Evolutionary conservation across 2,797 vertebrate genomes (phyloP).

Genomic region (Myotis pilosus): DNA sequence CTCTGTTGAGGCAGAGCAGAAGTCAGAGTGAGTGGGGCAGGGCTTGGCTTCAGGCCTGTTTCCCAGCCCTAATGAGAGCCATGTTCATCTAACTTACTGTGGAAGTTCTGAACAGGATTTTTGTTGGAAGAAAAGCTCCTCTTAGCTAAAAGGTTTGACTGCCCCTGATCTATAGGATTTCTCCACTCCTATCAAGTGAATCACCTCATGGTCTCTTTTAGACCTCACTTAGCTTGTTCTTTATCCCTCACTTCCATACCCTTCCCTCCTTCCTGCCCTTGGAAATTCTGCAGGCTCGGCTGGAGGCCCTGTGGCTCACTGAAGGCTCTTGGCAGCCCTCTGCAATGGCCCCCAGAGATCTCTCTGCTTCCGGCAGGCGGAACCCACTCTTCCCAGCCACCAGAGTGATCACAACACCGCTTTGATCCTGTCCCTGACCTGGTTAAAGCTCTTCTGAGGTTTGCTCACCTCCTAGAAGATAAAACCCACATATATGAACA

Average conservation of each 20-base stretch:
- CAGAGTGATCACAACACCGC: neutral
- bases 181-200: neutral
- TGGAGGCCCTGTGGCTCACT: neutral
- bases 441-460: neutral
- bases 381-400: neutral
- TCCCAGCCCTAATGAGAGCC: neutral
- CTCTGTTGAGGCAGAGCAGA: too few species aligned
- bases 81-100: neutral
- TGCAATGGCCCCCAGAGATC: neutral
- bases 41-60: too few species aligned
- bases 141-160: neutral
- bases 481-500: neutral
- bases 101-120: neutral
- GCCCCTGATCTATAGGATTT: neutral
- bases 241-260: neutral
- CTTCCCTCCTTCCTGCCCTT: neutral
- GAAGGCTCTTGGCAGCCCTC: neutral
- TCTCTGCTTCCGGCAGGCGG: neutral
- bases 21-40: neutral
- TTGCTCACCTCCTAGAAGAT: neutral
- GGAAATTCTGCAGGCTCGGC: neutral
- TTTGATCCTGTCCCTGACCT: neutral
- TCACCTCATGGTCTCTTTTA: neutral
- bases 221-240: neutral
- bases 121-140: neutral